Base-by-base conservation (phyloP, 2,113 vertebrate genomes). In the Albula goreensis region DNA sequence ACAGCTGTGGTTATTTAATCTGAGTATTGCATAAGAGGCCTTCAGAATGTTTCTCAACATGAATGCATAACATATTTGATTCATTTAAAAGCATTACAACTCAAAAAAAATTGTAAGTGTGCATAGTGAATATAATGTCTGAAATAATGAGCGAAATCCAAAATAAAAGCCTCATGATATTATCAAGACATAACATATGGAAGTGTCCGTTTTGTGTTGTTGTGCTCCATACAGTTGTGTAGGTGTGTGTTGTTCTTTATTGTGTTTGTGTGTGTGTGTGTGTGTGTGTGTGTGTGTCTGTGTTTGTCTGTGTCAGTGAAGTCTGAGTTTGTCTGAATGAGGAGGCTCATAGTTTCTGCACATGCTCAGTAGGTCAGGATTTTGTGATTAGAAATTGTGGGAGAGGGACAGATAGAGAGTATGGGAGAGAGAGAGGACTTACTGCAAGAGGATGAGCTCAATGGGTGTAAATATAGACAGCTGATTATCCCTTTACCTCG, bases 391-490 rank as follows among this genome's bases (percentile, higher is more conserved):
- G 3, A 19, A 66, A 4, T 41, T 19, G 60, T 19, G 17, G 17
- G 60, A 19, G 60, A 22, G 9, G 17, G 57, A 60, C 22, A 53
- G n/a, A 15, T 15, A 7, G 81, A 88, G 90, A 90, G 88, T 85
- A 13, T 92, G 90, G 89, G 90, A 93, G 92, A 50, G 50, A 92
- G 91, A 66, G 60, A 92, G 52, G 78, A 86, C 90, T 93, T 93
- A 90, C 89, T 91, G 89, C 51, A 86, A 91, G 89, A 92, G 89
- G 91, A 90, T 93, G 93, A 94, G 92, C 91, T 95, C 91, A 93
- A 90, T 91, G 90, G 87, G 90, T 94, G 92, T 94, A 94, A 94
- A 92, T 94, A 93, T 91, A 94, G 89, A 86, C 88, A 83, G 89
- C 88, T 90, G 92, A 92, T 94, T 92, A 93, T 94, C 90, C 87